Base-by-base conservation (phyloP, 2,113 vertebrate species). In the Poeciliopsis occidentalis region DNA sequence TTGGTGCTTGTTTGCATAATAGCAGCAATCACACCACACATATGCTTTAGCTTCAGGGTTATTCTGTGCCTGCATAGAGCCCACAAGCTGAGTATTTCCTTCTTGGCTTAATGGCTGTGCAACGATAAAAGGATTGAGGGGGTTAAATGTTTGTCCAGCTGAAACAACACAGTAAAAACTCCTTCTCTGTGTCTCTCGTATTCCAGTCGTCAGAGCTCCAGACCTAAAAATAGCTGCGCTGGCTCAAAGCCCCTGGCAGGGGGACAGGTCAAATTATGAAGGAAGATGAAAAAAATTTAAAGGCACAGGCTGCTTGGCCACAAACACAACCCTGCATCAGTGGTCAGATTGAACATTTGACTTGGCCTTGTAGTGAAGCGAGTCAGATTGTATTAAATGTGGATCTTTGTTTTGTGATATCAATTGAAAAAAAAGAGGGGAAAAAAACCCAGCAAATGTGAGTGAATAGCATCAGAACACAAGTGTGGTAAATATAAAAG, bases 221-320 rank as follows among this genome's bases (percentile, higher is more conserved):
- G 39, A 78, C 70, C 93, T 93, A 94, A 93, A 94, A 93, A 94
- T 94, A 94, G 92, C 84, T 1, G 24, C 2, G 85, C 90, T 92
- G 91, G 92, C 92, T 94, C 89, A 89, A 88, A 89, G 92, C 92
- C 88, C 90, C 92, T 92, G 93, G 93, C 92, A 92, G 88, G 92
- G 93, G 93, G 91, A 94, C 93, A 94, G 93, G 93, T 94, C 94
- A 94, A 92, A 94, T 94, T 93, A 94, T 94, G 92, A 91, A 93
- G 93, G 91, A 94, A 94, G 92, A 94, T 94, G 91, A 93, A 94
- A 94, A 94, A 91, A 92, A 92, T 94, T 94, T 94, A 94, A 94
- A 94, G 92, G 92, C 90, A 90, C 91, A 94, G 92, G 81, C 89
- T 83, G 84, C 83, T 79, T 81, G 85, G 86, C 83, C 85, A 85